phyloP scores from a whole-genome alignment of 2,888 invertebrate genomes.

The Catocala sponsa region DNA sequence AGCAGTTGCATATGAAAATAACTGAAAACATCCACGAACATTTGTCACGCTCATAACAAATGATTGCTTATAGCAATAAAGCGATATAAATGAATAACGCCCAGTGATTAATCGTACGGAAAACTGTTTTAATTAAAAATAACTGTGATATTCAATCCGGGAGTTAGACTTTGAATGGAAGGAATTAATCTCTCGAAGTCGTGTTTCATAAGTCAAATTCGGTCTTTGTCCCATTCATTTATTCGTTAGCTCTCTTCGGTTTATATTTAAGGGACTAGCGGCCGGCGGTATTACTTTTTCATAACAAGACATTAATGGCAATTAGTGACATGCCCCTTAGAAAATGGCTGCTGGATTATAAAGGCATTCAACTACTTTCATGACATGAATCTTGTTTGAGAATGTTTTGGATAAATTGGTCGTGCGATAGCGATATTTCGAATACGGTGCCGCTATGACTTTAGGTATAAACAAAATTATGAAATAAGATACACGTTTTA shows the following conservation, averaged over 20 bases:
- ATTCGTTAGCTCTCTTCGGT: slow-evolving; percentile 5
- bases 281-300: neutral
- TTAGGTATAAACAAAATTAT: too few relatives aligned
- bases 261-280: slow-evolving; percentile 4
- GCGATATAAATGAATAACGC: slow-evolving; percentile 49
- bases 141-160: slow-evolving; percentile 49
- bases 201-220: slow-evolving; percentile 40
- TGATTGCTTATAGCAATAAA: slow-evolving; percentile 34
- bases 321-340: neutral
- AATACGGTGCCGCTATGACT: too few relatives aligned
- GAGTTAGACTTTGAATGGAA: slow-evolving; percentile 38
- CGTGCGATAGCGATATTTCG: too few relatives aligned
- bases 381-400: too few relatives aligned
- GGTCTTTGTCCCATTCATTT: slow-evolving; percentile 24
- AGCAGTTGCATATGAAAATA: slow-evolving; percentile 11
- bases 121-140: slow-evolving; percentile 69
- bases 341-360: too few relatives aligned
- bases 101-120: slow-evolving; percentile 55
- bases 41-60: slow-evolving; percentile 39
- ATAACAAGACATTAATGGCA: neutral
- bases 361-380: too few relatives aligned
- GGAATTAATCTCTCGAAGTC: slow-evolving; percentile 48
- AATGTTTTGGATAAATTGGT: too few relatives aligned
- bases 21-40: slow-evolving; percentile 20
- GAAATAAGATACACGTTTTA: too few relatives aligned